Conservation (phyloP, 2,888 invertebrate genomes). For the Bugula neritina region DNA sequence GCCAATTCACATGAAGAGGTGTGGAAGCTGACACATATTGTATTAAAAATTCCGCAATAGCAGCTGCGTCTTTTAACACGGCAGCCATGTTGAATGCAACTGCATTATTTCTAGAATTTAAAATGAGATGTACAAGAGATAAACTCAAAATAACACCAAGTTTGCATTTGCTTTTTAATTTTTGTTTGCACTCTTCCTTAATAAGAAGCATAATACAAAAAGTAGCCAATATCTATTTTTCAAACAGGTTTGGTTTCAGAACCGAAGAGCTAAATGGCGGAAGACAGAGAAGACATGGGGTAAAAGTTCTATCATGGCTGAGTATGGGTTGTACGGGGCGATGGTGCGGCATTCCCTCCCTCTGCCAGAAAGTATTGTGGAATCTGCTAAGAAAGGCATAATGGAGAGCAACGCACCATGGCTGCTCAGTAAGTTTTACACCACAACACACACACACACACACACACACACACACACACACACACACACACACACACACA, state of each 20-base stretch:
- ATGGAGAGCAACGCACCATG: conserved; percentile 84
- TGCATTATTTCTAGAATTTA: no score
- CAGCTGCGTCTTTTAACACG: not conserved
- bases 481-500: not conserved
- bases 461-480: conserved; percentile 2
- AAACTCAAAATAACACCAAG: no score
- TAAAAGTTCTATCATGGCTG: conserved; percentile 98
- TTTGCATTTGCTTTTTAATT: no score
- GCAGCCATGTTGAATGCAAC: no score
- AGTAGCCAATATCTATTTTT: no score
- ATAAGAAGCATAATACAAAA: no score
- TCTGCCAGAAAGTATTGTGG: conserved; percentile 94
- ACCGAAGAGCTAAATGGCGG: conserved; percentile 96
- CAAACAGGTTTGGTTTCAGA: conserved; percentile 95
- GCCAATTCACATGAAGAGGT: not conserved
- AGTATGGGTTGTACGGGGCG: conserved; percentile 97
- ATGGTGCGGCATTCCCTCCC: conserved; percentile 99
- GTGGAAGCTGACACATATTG: not conserved
- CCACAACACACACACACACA: conserved; percentile 6
- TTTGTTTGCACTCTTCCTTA: no score
- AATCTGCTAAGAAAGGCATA: conserved; percentile 85
- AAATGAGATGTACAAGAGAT: no score
- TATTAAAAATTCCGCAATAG: not conserved
- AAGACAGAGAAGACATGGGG: conserved; percentile 99
- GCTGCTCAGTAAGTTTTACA: conserved; percentile 79